Evolutionary conservation across 2,797 vertebrate species (phyloP), one percentile per base, ranked within the genome.

Genomic region (Tamandua tetradactyla): DNA sequence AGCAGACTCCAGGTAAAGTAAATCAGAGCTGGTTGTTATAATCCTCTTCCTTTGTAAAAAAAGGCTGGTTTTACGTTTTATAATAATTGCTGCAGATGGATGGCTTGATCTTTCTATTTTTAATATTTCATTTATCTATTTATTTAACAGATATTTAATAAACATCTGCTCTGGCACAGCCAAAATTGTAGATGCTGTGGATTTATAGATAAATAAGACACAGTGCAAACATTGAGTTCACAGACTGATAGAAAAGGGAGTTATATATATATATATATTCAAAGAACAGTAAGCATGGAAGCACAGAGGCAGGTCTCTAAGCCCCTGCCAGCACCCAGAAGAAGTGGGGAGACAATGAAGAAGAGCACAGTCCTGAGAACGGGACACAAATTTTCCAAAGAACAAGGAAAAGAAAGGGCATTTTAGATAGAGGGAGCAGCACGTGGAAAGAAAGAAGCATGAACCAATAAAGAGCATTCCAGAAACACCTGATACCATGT

Each of bases 101-200:
- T n/a, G n/a, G n/a, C 35, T 75, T 62, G 15, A 81, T 55, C 35
- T 85, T 74, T 82, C 64, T 42, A 74, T 85, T 66, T 61, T 82
- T 80, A 81, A 72, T 74, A 75, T 93, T 95, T 96, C 8, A 49
- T 44, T 80, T 93, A 82, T 55, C 17, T 25, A 66, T 40, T 47
- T 37, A 64, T 75, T 87, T 18, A 61, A 52, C n/a, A 93, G 59
- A 71, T 79, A 87, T 55, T 89, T 78, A 76, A 64, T 59, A 89
- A 82, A 37, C 22, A 57, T 69, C 57, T 79, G 9, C 52, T 42
- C 22, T 83, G 35, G 37, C 14, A 40, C 57, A 66, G 72, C 61
- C 25, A 27, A 66, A 91, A 84, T 32, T 72, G 15, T 87, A 87
- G 49, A 22, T 11, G 17, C 42, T 61, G 7, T 75, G 12, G 20